Conservation (phyloP, 1,140 invertebrate species). For the Drosophila rufa region DNA sequence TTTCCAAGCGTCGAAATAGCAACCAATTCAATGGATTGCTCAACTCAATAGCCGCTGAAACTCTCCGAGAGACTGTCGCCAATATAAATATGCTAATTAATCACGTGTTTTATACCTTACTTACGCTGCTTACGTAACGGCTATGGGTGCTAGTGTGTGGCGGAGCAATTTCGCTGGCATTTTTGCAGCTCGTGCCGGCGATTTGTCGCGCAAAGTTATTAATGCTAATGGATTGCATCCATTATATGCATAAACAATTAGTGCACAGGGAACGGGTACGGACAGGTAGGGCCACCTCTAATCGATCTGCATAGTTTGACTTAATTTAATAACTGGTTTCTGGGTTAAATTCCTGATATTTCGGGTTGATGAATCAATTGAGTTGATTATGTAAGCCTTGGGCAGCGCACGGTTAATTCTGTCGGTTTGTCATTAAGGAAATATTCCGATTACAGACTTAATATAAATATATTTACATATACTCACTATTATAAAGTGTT, state of each 20-base stretch:
- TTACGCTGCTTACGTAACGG: conserved; percentile 27
- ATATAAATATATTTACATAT: too few relatives aligned
- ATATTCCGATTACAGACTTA: too few relatives aligned
- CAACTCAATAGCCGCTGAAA: conserved; percentile 3
- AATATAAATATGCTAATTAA: conserved; percentile 54
- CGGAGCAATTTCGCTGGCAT: conserved; percentile 24
- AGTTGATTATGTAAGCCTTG: too few relatives aligned
- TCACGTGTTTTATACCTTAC: conserved; percentile 29
- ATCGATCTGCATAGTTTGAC: conserved; percentile 23
- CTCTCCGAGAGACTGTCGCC: conserved; percentile 15
- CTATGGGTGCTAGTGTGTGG: conserved; percentile 1
- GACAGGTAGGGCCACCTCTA: conserved; percentile 2
- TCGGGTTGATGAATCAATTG: conserved; percentile 1
- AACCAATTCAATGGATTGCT: conserved; percentile 6
- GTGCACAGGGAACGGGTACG: background rate
- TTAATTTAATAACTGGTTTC: conserved; percentile 20
- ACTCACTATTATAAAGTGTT: too few relatives aligned
- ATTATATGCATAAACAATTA: conserved; percentile 45
- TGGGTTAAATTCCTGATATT: background rate
- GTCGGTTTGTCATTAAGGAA: too few relatives aligned
- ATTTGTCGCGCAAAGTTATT: conserved; percentile 44
- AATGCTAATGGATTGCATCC: conserved; percentile 48
- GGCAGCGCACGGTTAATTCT: too few relatives aligned
- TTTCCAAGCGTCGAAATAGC: background rate
- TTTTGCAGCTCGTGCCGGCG: conserved; percentile 32